These are phyloP conservation scores for Eudasyphora cyanicolor DNA, from an alignment of 2,888 invertebrate species.

Conservation along the genomic window DNA sequence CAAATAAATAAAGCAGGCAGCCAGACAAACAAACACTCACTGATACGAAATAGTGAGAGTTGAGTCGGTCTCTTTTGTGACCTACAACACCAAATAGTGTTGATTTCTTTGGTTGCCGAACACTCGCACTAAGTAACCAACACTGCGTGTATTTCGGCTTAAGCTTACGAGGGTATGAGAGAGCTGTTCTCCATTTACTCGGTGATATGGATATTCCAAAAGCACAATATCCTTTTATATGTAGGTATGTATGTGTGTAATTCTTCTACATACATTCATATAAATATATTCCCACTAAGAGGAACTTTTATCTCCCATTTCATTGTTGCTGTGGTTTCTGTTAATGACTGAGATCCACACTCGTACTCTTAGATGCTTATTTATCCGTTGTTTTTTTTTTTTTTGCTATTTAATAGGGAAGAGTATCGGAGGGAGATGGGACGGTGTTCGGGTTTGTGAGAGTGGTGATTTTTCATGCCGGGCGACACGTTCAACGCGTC, in stretches of 20 bases:
- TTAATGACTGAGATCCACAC: no score
- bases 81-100: conserved; percentile 17
- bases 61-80: conserved; percentile 5
- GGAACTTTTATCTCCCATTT: neutral
- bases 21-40: neutral
- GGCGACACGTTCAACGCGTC: conserved; percentile 72
- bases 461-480: conserved; percentile 39
- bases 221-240: no score
- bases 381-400: no score
- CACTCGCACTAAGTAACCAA: neutral
- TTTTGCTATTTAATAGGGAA: no score
- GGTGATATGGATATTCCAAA: no score
- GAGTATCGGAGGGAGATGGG: neutral
- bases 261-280: no score
- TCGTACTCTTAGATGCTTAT: no score
- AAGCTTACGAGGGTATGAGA: neutral
- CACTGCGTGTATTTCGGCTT: neutral
- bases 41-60: neutral
- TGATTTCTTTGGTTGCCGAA: neutral
- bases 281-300: neutral
- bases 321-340: neutral
- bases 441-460: conserved; percentile 2
- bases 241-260: neutral
- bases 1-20: neutral
- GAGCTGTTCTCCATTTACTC: neutral